Conservation (phyloP, 2,888 invertebrate genomes). For the Erebia aethiops region DNA sequence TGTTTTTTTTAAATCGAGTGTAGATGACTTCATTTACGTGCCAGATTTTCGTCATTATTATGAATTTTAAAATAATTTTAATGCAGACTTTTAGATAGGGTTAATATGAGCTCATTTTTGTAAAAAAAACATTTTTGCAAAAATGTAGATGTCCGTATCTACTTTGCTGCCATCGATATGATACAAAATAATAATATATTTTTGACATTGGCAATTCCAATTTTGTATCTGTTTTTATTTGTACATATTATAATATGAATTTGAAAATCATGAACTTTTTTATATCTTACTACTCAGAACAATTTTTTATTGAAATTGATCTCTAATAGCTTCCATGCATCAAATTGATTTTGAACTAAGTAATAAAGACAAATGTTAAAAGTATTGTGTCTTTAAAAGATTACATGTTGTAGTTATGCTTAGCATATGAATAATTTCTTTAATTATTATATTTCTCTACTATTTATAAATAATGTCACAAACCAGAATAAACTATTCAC, state of each 20-base stretch:
- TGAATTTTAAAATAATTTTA: no score
- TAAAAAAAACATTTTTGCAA: no score
- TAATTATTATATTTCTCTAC: neutral
- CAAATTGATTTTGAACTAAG: neutral
- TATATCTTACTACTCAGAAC: neutral
- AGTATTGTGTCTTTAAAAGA: neutral
- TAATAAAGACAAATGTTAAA: neutral
- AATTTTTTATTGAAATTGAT: neutral
- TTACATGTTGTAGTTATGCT: constrained; percentile 11
- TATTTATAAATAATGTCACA: constrained; percentile 10
- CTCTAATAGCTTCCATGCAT: neutral
- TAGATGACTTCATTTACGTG: no score
- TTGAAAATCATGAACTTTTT: neutral
- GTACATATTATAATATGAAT: neutral
- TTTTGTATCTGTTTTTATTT: constrained; percentile 12
- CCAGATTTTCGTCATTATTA: no score
- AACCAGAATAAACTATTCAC: constrained; percentile 29
- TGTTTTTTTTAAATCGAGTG: no score
- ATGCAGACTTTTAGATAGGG: no score
- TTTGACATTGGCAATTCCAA: constrained; percentile 20
- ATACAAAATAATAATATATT: neutral
- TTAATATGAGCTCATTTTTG: no score
- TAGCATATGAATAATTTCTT: constrained; percentile 11
- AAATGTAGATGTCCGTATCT: no score
- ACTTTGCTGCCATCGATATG: no score